Evolutionary conservation across 1,140 invertebrate species (phyloP).

Genomic region (Pogonomyrmex californicus): DNA sequence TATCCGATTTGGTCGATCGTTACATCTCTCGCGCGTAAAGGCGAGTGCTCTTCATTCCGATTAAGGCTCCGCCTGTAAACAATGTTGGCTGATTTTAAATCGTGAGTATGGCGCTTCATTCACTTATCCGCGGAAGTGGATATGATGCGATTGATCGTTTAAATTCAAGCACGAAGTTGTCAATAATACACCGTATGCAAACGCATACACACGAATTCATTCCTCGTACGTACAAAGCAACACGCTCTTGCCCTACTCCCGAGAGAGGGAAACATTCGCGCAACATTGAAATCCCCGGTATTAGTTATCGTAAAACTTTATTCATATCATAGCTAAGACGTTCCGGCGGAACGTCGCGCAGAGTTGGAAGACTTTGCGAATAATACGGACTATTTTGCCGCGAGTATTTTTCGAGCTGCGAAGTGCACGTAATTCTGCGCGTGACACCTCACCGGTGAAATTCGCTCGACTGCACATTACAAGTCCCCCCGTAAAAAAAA

Average conservation of each 20-base stretch:
- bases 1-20: neutral
- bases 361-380: neutral
- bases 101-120: neutral
- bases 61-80: too few relatives aligned
- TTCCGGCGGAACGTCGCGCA: neutral
- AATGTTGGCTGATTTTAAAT: neutral
- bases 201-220: slow-evolving; percentile 1
- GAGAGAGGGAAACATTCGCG: neutral
- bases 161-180: slow-evolving; percentile 26
- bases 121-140: neutral
- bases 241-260: neutral
- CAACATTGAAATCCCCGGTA: slow-evolving; percentile 28
- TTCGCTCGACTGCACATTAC: slow-evolving; percentile 5
- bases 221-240: neutral
- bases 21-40: neutral
- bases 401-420: neutral
- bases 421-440: slow-evolving; percentile 25
- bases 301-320: slow-evolving; percentile 25
- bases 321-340: slow-evolving; percentile 25
- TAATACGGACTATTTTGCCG: neutral
- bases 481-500: slow-evolving; percentile 27
- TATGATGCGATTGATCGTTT: neutral
- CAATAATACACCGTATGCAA: slow-evolving; percentile 7
- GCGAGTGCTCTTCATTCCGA: slow-evolving; percentile 21
- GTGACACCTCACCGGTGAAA: neutral